Evolutionary conservation across 1,140 invertebrate species (phyloP), one percentile per base, ranked within the genome.

Genomic region (Battus philenor): DNA sequence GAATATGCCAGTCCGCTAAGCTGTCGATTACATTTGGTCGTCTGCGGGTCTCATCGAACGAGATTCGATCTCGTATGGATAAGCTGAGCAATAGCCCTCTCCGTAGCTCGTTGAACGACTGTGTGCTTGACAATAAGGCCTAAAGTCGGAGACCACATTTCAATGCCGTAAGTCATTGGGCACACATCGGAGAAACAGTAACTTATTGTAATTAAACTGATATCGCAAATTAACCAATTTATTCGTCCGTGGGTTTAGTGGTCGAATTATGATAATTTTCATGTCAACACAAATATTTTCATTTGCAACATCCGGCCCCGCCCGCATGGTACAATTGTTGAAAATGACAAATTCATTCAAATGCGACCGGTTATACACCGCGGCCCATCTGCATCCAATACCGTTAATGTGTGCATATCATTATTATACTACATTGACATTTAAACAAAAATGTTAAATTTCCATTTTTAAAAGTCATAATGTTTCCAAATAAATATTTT

Each of bases 271-370:
- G 11, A 7, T 12, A 38, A 38, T 39, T 39, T 26, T 39, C 20
- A 39, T n/a, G 15, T 39, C 26, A 39, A 39, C 36, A 24, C 36
- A 39, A 24, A 39, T 39, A 39, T 20, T 13, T 39, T 39, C 20
- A 39, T 24, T 26, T 24, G 22, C 12, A 12, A 2, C 22, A 39
- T 26, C 36, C 36, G 36, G 36, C 22, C 11, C 12, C 18, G 20
- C 18, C 22, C 10, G 36, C 11, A 24, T 39, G 36, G 2, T 15
- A 13, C 18, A 13, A 24, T 39, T 36, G 15, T 39, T 39, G 9
- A 36, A 36, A 22, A 39, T 39, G 18, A 12, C 36, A 39, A 39
- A 39, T 39, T 26, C 11, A 39, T 39, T 39, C 36, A 12, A 39
- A 39, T 39, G 33, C 33, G 17, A 39, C 34, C 34, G 22, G 34